Conservation (phyloP, 2,888 invertebrate genomes). For the Himalopsyche japonica region DNA sequence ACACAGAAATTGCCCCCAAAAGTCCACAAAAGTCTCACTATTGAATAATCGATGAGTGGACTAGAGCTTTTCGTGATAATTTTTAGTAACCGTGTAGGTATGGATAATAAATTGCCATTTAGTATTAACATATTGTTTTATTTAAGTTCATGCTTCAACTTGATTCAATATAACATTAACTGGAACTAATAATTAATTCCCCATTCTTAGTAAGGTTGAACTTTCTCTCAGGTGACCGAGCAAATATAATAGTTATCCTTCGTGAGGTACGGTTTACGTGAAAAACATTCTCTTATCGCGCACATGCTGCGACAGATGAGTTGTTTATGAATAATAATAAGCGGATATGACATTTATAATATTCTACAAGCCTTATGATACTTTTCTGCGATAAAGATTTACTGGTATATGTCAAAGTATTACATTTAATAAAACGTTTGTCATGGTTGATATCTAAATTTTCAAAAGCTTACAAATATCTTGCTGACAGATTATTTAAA, state of each 20-base stretch:
- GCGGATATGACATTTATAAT: background rate
- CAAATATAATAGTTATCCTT: background rate
- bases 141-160: background rate
- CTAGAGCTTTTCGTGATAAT: background rate
- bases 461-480: too few species aligned
- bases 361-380: too few species aligned
- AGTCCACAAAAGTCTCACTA: too few species aligned
- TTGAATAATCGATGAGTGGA: too few species aligned
- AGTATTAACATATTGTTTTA: background rate
- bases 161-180: background rate
- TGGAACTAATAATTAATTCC: background rate
- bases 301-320: background rate
- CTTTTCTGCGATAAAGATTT: too few species aligned
- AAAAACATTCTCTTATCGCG: background rate
- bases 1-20: too few species aligned
- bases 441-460: too few species aligned
- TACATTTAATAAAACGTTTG: too few species aligned
- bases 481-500: too few species aligned
- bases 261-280: background rate
- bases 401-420: too few species aligned
- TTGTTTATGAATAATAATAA: background rate
- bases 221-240: background rate
- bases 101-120: background rate
- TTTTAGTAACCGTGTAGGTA: background rate
- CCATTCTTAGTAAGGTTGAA: background rate